Conservation (phyloP, 2,888 invertebrate genomes). For the Molorchus minor region DNA sequence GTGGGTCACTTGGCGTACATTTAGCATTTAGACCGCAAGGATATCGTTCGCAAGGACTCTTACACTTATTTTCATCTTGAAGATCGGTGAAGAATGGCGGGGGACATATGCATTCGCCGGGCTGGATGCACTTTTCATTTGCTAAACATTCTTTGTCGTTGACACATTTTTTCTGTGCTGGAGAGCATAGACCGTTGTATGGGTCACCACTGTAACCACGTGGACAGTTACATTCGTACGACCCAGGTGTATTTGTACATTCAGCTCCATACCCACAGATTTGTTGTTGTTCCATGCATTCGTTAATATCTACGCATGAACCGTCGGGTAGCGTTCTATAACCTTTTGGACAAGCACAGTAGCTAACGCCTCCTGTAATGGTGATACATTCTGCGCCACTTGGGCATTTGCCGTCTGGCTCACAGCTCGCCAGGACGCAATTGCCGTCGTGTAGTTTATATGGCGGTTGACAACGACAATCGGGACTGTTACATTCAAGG, state of each 20-base stretch:
- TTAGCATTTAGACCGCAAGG: slow-evolving; percentile 90
- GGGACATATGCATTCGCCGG: slow-evolving; percentile 90
- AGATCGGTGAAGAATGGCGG: slow-evolving; percentile 90
- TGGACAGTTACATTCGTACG: slow-evolving; percentile 83
- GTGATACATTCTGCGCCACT: slow-evolving; percentile 89
- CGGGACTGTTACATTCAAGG: slow-evolving; percentile 78
- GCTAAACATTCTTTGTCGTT: slow-evolving; percentile 83
- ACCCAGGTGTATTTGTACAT: slow-evolving; percentile 82
- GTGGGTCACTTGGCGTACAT: slow-evolving; percentile 89
- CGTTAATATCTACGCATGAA: slow-evolving; percentile 86
- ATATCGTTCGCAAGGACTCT: slow-evolving; percentile 91
- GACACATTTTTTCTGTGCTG: slow-evolving; percentile 83
- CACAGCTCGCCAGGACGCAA: slow-evolving; percentile 86
- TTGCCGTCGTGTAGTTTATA: slow-evolving; percentile 85
- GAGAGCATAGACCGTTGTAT: slow-evolving; percentile 82
- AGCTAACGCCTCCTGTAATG: slow-evolving; percentile 89
- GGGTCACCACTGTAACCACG: slow-evolving; percentile 84
- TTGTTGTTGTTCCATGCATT: slow-evolving; percentile 79
- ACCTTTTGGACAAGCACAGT: slow-evolving; percentile 92
- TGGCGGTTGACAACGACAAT: slow-evolving; percentile 88
- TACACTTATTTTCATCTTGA: slow-evolving; percentile 84
- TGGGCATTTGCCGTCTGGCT: slow-evolving; percentile 81
- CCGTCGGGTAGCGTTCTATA: slow-evolving; percentile 80
- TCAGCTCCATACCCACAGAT: slow-evolving; percentile 88
- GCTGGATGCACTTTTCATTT: slow-evolving; percentile 91